Evolutionary conservation across 2,888 invertebrate genomes (phyloP), one percentile per base, ranked within the genome.

Genomic region (Crematogaster levior): DNA sequence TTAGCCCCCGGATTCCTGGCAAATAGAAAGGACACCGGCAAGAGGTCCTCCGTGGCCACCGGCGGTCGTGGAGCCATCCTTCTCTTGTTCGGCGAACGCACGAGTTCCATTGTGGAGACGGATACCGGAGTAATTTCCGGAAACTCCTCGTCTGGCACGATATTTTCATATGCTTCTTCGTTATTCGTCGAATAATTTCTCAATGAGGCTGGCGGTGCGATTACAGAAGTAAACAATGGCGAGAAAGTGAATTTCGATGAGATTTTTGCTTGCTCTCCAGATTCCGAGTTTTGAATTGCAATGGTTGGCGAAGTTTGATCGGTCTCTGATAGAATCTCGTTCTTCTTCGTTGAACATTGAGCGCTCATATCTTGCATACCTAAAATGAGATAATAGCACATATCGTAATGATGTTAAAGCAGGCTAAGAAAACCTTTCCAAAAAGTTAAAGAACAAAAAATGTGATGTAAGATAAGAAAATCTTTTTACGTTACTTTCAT

Each of bases 61-160:
- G 97, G 97, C 24, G 98, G 97, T 90, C 97, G 97, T 0, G 98
- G 97, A 0, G 97, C 97, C 93, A 93, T 93, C 94, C 97, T 96
- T 70, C 97, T 95, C 94, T 98, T 98, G 91, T 96, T 96, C 21
- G 96, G 94, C 89, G 95, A 95, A 82, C 95, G 95, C 10, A 95
- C 79, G n/a, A 88, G 86, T 15, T 92, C 92, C 0, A 88, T 86
- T 0, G 85, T 82, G 3, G 84, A 61, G 27, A 84, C 79, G 1
- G 85, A 65, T 48, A 84, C 83, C 0, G 85, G 60, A 66, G 82
- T 86, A 4, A 81, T 74, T n/a, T 93, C 92, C 0, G 65, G 48
- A 0, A 61, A 30, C n/a, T 92, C 93, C 6, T 91, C 91, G 4
- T 88, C 89, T 0, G 51, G 51, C 10, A 88, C 85, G 0, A 48